These are phyloP conservation scores for Netelia fuscicornis DNA, from an alignment of 2,888 invertebrate species.

Conservation along the genomic window DNA sequence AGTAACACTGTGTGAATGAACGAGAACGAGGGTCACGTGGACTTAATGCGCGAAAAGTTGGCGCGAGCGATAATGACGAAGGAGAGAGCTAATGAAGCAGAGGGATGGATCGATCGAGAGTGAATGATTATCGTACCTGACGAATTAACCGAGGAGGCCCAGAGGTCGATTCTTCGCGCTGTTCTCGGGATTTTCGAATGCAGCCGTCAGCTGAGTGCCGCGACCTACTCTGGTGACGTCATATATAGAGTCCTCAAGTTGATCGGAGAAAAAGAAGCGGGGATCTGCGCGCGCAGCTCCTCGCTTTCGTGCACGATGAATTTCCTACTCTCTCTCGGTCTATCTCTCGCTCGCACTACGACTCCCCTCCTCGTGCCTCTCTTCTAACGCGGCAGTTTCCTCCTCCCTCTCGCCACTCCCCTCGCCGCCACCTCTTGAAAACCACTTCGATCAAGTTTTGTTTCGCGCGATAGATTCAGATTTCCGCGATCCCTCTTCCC, in stretches of 20 bases:
- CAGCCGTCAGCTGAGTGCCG: conserved; percentile 79
- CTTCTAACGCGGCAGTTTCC: not conserved
- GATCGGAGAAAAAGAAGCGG: conserved; percentile 77
- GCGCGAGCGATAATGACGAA: not conserved
- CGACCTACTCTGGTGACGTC: conserved; percentile 83
- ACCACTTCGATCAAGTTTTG: conserved; percentile 36
- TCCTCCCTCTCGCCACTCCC: not conserved
- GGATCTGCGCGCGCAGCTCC: conserved; percentile 81
- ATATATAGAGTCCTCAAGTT: conserved; percentile 80
- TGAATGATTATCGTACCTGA: conserved; percentile 53
- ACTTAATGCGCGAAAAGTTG: conserved; percentile 3
- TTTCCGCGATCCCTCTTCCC: conserved; percentile 27
- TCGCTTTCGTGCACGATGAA: conserved; percentile 43
- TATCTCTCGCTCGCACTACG: conserved; percentile 14
- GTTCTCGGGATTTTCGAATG: conserved; percentile 78
- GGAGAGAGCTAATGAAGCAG: not conserved
- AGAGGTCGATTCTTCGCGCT: conserved; percentile 66
- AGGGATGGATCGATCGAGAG: conserved; percentile 7
- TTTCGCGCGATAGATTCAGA: conserved; percentile 43
- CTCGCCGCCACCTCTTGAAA: conserved; percentile 41
- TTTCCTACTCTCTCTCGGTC: conserved; percentile 29
- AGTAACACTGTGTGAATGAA: not conserved
- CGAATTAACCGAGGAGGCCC: conserved; percentile 28
- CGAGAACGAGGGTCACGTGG: not conserved
- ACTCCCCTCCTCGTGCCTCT: conserved; percentile 52